Conservation (phyloP, 2,888 invertebrate genomes). For the Meghimatium bilineatum region DNA sequence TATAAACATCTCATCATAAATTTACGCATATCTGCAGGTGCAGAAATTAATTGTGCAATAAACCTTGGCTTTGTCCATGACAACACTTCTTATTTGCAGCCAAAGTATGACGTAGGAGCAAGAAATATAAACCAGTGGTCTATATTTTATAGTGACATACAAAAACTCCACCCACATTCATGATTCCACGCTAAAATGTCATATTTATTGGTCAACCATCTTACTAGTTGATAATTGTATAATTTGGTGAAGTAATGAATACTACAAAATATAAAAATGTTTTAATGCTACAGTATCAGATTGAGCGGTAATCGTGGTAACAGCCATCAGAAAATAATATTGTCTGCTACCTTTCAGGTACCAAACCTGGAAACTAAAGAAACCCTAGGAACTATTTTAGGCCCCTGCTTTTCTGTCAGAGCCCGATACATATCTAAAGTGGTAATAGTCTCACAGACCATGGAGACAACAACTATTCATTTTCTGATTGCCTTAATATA, state of each 20-base stretch:
- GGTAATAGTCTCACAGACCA: constrained; percentile 28
- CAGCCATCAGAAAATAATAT: background rate
- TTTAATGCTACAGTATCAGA: background rate
- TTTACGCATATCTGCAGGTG: no score
- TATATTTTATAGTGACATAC: no score
- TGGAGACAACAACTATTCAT: background rate
- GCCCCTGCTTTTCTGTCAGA: constrained; percentile 37
- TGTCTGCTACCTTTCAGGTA: constrained; percentile 60
- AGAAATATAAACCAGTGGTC: no score
- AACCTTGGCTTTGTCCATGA: no score
- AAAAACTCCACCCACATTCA: no score
- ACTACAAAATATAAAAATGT: background rate
- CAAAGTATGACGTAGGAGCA: no score
- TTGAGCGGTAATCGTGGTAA: background rate
- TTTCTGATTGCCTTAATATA: background rate
- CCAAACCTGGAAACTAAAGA: constrained; percentile 36
- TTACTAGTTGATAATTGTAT: background rate
- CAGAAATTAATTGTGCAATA: no score
- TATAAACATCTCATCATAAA: no score
- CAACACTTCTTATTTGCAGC: no score
- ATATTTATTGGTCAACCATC: no score
- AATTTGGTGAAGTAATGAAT: background rate
- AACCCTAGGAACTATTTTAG: constrained; percentile 23
- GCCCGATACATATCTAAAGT: constrained; percentile 47
- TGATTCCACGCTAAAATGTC: no score